A percentile compares a stretch with the other conserved stretches of the same genome.
These are phyloP conservation scores for Hyperopisus bebe DNA, from an alignment of 2,113 vertebrate genomes.

Conservation along the genomic window DNA sequence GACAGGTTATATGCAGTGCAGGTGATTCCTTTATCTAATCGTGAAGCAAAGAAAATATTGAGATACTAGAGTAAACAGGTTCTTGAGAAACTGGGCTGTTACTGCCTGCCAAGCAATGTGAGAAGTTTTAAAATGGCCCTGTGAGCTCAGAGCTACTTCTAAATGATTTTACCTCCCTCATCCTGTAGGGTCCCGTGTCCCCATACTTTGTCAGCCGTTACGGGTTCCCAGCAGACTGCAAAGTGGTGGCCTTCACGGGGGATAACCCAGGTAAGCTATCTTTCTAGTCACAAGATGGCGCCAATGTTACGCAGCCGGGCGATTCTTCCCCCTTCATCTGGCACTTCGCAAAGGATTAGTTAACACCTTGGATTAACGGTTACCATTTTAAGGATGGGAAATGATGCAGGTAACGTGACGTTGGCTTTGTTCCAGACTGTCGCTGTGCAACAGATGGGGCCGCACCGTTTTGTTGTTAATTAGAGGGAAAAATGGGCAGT, in stretches of 20 bases:
- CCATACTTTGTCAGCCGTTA: conserved; percentile 69
- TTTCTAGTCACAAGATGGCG: conserved; percentile 33
- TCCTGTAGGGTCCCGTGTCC: conserved; percentile 70
- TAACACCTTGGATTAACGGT: not conserved
- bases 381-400: not conserved
- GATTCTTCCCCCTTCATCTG: not conserved
- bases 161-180: not conserved
- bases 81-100: not conserved
- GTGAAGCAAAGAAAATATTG: not conserved
- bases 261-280: conserved; percentile 85
- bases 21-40: not conserved
- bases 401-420: not conserved
- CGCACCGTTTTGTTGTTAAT: not conserved
- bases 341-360: not conserved
- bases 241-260: conserved; percentile 84
- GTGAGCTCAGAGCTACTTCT: not conserved
- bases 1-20: not conserved
- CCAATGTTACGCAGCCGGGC: not conserved
- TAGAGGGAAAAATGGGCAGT: not conserved
- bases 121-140: not conserved
- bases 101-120: not conserved
- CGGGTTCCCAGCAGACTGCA: conserved; percentile 71
- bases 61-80: not conserved
- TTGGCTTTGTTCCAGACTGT: conserved; percentile 20
- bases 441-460: not conserved